Conservation (phyloP, 2,113 vertebrate genomes). For the Abramis brama region DNA sequence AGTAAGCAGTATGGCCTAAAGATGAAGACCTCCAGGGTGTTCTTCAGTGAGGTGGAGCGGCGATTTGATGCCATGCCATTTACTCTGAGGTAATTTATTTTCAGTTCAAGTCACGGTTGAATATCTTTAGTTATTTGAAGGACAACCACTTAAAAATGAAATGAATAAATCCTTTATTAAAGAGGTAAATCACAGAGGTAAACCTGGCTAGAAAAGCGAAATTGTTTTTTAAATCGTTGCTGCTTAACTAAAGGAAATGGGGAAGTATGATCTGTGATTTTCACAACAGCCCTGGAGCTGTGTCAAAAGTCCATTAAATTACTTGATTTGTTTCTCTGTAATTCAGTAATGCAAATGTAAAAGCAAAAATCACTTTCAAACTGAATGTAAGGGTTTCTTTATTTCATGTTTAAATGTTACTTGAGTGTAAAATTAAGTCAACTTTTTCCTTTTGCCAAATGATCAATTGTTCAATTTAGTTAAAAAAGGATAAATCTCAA, state of each 20-base stretch:
- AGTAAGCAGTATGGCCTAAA: constrained; percentile 96
- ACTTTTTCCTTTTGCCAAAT: too few species aligned
- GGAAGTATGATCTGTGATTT: neutral
- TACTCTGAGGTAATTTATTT: constrained; percentile 83
- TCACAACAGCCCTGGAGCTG: neutral
- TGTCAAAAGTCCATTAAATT: neutral
- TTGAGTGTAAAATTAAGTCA: too few species aligned
- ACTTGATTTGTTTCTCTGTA: neutral
- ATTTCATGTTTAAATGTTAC: too few species aligned
- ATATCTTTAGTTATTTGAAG: neutral
- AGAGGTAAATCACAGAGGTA: neutral
- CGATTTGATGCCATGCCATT: constrained; percentile 97
- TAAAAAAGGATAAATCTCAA: too few species aligned
- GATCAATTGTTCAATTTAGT: too few species aligned
- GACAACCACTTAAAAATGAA: neutral
- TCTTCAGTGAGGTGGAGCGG: constrained; percentile 96
- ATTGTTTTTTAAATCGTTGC: neutral
- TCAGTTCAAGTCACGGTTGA: neutral
- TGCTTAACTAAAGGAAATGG: neutral
- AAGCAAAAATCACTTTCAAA: neutral
- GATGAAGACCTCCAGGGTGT: constrained; percentile 97
- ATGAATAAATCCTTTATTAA: neutral
- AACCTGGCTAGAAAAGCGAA: neutral
- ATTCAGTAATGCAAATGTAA: neutral
- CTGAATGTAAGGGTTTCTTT: too few species aligned